phyloP scores from a whole-genome alignment of 2,797 vertebrate species.

The Choloepus didactylus region DNA sequence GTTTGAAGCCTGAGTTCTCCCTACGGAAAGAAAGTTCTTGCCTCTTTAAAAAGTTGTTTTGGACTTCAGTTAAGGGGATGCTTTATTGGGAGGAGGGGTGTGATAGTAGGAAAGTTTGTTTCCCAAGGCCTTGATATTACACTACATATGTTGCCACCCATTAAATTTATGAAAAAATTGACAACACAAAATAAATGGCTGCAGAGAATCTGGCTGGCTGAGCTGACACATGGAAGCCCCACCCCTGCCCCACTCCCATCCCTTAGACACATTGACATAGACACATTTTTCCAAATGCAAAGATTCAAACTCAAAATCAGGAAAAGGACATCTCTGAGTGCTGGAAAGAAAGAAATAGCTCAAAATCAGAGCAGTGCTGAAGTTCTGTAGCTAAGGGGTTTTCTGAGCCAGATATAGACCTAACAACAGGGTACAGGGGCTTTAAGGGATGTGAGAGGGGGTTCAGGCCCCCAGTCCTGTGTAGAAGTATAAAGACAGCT shows the following conservation, averaged over 20 bases:
- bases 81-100: not conserved
- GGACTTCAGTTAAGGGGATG: not conserved
- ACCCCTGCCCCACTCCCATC: not conserved
- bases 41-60: not conserved
- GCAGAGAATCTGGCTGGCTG: not conserved
- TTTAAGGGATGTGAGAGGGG: not conserved
- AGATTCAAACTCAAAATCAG: not conserved
- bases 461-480: not conserved
- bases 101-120: not conserved
- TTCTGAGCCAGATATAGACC: not conserved
- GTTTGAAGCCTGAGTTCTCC: rapidly evolving
- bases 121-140: not conserved
- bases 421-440: rapidly evolving
- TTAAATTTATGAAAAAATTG: not conserved
- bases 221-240: not conserved
- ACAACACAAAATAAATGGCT: not conserved
- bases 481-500: not conserved
- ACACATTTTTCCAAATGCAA: not conserved
- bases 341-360: not conserved
- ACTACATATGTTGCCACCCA: rapidly evolving
- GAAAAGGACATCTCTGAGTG: not conserved
- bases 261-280: not conserved
- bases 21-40: not conserved
- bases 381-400: not conserved
- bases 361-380: not conserved